Evolutionary conservation across 2,113 vertebrate genomes (phyloP), one percentile per base, ranked within the genome.

Genomic region (Erythrocebus patas): DNA sequence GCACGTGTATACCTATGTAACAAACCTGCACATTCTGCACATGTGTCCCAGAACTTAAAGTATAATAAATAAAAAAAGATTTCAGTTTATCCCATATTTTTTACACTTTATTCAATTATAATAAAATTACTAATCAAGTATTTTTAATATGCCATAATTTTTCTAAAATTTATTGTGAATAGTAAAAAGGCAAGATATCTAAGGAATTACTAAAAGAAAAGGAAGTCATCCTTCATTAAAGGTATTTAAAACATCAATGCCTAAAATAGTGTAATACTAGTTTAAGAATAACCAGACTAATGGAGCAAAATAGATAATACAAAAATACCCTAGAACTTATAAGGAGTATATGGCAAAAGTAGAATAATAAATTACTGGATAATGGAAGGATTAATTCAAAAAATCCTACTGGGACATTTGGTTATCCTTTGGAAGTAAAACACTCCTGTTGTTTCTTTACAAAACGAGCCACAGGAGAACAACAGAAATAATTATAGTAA

Each of bases 161-260:
- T 81, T 1, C 17, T 93, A 88, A 88, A 92, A 82, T 61, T 73
- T 92, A 45, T 48, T 25, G 20, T 84, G 27, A 84, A 52, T 45
- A 88, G 23, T 72, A 68, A 75, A 92, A 80, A 55, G 8, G n/a
- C 23, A 38, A 85, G 30, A 30, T 40, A 83, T 2, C 4, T 35
- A 94, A 84, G 4, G 72, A 83, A 14, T 57, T 89, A 81, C 8
- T 30, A 3, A 12, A 16, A 4, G 32, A 45, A 6, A 32, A 83
- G 20, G 84, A 89, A 70, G n/a, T 0, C 38, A 91, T 72, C 1
- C 52, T 23, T 30, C 13, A 86, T 59, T 92, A 52, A 40, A 64
- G 4, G 91, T 91, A 76, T 79, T 82, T 93, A 93, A 95, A 80
- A 55, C 9, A 76, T 64, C 22, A 93, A 27, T 93, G 86, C 83